phyloP scores from a whole-genome alignment of 2,888 invertebrate species.

The Parochlus steinenii region DNA sequence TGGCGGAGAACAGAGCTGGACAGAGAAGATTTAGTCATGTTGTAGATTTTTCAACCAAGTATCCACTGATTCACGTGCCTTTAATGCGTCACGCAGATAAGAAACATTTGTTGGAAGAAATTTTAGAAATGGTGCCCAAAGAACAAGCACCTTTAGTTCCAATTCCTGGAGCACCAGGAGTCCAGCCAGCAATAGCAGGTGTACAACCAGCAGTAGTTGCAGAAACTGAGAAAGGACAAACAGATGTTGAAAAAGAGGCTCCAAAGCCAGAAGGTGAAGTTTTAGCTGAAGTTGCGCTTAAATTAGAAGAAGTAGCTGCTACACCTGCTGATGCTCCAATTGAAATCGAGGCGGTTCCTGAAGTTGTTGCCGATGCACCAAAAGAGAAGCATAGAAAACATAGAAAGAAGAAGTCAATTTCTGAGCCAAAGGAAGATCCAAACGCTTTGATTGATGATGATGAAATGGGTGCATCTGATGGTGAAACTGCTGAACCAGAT shows the following conservation, averaged over 20 bases:
- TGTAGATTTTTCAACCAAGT: conserved; percentile 10
- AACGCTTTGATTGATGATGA: conserved; percentile 14
- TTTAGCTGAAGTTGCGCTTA: conserved; percentile 13
- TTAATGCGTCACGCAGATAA: conserved; percentile 11
- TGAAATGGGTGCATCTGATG: conserved; percentile 18
- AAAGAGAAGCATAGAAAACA: conserved; percentile 8
- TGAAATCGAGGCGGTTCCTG: conserved; percentile 1
- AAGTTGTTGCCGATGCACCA: neutral
- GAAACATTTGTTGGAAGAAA: conserved; percentile 9
- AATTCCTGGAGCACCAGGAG: conserved; percentile 14
- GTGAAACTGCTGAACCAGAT: conserved; percentile 20
- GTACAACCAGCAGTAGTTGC: conserved; percentile 13
- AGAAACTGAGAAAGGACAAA: conserved; percentile 14
- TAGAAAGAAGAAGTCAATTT: conserved; percentile 11
- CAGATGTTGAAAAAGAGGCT: conserved; percentile 18
- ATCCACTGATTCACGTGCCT: conserved; percentile 8
- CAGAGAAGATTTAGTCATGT: conserved; percentile 25
- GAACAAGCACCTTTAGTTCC: conserved; percentile 1
- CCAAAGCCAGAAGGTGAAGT: conserved; percentile 14
- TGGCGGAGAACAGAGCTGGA: conserved; percentile 55
- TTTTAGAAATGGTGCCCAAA: conserved; percentile 7
- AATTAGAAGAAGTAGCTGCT: conserved; percentile 12
- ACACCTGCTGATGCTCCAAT: conserved; percentile 10
- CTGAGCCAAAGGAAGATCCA: no score
- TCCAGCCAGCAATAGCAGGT: neutral